These are phyloP conservation scores for Caenorhabditis latens DNA, from an alignment of 1,140 invertebrate genomes.

Conservation along the genomic window DNA sequence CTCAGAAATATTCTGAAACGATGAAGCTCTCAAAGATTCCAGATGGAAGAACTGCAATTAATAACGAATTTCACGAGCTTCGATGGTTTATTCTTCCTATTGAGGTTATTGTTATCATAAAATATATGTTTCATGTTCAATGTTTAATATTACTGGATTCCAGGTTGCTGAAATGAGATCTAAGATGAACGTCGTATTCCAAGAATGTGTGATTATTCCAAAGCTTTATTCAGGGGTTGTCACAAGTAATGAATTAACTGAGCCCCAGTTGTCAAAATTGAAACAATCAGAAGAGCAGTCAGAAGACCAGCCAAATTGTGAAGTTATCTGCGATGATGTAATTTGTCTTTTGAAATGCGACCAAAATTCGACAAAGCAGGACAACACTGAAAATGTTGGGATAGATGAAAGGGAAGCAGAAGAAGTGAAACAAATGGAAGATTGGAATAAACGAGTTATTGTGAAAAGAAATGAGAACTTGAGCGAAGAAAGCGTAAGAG, in stretches of 20 bases:
- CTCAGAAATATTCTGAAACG: background rate
- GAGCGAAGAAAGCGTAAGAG: conserved; percentile 55
- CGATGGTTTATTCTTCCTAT: conserved; percentile 87
- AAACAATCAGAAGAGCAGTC: background rate
- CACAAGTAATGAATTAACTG: background rate
- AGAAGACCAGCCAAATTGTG: background rate
- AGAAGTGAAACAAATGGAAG: conserved; percentile 53
- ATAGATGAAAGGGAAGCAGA: conserved; percentile 36
- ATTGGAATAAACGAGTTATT: conserved; percentile 57
- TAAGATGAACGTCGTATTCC: background rate
- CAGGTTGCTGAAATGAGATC: conserved; percentile 67
- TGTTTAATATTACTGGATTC: background rate
- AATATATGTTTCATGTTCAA: background rate
- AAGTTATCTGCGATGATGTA: conserved; percentile 42
- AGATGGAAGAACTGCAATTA: conserved; percentile 84
- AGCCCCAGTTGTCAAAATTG: background rate
- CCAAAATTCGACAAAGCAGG: background rate
- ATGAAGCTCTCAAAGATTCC: conserved; percentile 81
- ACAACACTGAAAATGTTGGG: background rate
- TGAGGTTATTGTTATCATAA: conserved; percentile 77
- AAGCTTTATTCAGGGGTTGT: background rate
- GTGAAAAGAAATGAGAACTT: conserved; percentile 41
- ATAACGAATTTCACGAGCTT: conserved; percentile 82
- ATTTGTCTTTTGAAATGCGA: conserved; percentile 17
- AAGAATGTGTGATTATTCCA: background rate